Base-by-base conservation (phyloP, 2,797 vertebrate species). In the Peromyscus aztecus region DNA sequence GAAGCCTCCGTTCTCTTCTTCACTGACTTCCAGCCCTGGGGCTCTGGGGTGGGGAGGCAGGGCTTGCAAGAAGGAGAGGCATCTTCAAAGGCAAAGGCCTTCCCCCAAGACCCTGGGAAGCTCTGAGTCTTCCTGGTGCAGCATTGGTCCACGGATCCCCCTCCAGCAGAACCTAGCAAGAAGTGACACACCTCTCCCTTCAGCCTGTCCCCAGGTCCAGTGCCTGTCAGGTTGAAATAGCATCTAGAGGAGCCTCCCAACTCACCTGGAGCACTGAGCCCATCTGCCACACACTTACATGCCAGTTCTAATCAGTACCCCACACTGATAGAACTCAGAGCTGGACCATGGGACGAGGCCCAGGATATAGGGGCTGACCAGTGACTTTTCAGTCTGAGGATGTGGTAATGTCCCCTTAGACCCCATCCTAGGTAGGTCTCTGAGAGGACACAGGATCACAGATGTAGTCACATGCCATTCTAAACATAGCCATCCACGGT, bases 1-100 rank as follows among this genome's bases (percentile, higher is more conserved):
- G 6, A 97, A 95, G 73, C 29, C 92, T 98, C 92, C 65, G 91
- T 94, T 90, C 83, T 97, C 83, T 97, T 97, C 89, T 97, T 98
- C 91, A 19, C 65, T 88, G 84, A 59, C 94, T 52, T 6, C 23
- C 2, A 80, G 10, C 57, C 80, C 37, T 67, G 77, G 84, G 82
- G 21, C 87, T n/a, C 40, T 21, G 37, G 71, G 23, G 21, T 13
- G 13, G 69, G 46, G 37, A 49, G 8, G 10, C 7, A 13, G 83
- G 13, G 4, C 16, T 91, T 37, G 17, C 24, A 37, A n/a, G 21
- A 31, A 49, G 16, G 29, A 90, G 6, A 17, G 77, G 61, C 24
- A 61, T 34, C 65, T 94, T 96, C 90, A 96, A 91, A 93, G 46
- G 63, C 59, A 6, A 71, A 90, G 71, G 59, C 6, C 78, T 69